A percentile compares a stretch with the other conserved stretches of the same genome.
Conservation (phyloP, 2,113 vertebrate species). For the Clupea harengus region DNA sequence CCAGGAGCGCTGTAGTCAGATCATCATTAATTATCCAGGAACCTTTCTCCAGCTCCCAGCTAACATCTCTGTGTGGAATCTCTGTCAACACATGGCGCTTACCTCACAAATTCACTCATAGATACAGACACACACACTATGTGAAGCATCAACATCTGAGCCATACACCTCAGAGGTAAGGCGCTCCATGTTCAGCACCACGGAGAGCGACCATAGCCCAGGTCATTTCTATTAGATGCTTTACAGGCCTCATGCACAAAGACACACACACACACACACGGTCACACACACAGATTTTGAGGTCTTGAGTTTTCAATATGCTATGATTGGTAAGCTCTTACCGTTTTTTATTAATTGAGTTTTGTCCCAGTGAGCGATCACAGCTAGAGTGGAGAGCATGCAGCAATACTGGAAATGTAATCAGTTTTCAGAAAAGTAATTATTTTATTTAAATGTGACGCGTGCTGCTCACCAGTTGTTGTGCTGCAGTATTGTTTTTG, state of each 20-base stretch:
- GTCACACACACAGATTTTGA: no score
- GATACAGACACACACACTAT: background rate
- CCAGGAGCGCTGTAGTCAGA: no score
- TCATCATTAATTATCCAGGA: no score
- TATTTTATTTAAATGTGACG: background rate
- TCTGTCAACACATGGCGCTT: no score
- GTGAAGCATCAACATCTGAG: background rate
- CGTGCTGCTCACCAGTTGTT: background rate
- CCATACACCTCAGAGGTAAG: background rate
- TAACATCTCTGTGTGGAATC: no score
- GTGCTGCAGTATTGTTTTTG: no score
- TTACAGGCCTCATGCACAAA: background rate
- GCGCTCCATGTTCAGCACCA: background rate
- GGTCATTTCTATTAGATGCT: background rate
- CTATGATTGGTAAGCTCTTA: no score
- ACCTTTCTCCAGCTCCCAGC: no score
- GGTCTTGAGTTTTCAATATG: no score
- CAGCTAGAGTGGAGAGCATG: background rate
- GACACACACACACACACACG: no score
- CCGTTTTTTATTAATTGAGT: no score
- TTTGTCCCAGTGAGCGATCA: background rate
- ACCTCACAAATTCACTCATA: background rate
- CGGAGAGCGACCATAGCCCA: background rate
- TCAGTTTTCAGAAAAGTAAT: background rate
- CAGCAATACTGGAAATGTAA: background rate